phyloP scores from a whole-genome alignment of 1,140 invertebrate genomes.

The Thaumatotibia leucotreta region DNA sequence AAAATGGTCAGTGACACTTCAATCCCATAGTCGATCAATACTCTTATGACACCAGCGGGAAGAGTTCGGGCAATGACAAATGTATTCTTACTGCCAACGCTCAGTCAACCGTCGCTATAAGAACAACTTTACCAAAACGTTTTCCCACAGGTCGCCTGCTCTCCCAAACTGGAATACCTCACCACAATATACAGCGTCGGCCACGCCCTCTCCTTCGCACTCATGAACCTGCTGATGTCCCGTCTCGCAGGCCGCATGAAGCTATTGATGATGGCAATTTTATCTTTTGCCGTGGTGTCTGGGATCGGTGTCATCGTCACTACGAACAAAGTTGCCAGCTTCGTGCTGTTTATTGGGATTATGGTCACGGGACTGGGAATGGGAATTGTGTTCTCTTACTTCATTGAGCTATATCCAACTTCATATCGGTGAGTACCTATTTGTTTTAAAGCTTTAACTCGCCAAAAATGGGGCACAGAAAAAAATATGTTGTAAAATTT shows the following conservation, averaged over 20 bases:
- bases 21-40: too few species aligned
- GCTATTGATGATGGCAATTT: conserved; percentile 15
- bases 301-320: conserved; percentile 12
- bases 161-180: conserved; percentile 2
- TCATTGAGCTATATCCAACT: conserved; percentile 36
- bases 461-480: too few species aligned
- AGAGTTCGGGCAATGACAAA: too few species aligned
- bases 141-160: conserved; percentile 14
- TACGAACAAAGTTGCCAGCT: conserved; percentile 18
- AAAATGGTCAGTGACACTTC: too few species aligned
- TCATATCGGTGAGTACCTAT: conserved; percentile 30
- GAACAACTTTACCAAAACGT: too few species aligned
- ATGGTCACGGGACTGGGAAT: conserved; percentile 18
- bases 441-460: background rate
- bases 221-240: conserved; percentile 20
- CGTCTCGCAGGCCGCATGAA: conserved; percentile 22
- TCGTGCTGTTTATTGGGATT: conserved; percentile 22
- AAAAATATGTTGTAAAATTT: too few species aligned
- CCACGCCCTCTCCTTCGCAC: conserved; percentile 15
- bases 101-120: too few species aligned
- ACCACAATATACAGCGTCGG: background rate
- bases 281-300: background rate
- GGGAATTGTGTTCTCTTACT: conserved; percentile 33
- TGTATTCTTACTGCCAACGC: too few species aligned
- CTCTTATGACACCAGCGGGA: too few species aligned